Conservation (phyloP, 2,888 invertebrate genomes). For the Anthrax anthrax region DNA sequence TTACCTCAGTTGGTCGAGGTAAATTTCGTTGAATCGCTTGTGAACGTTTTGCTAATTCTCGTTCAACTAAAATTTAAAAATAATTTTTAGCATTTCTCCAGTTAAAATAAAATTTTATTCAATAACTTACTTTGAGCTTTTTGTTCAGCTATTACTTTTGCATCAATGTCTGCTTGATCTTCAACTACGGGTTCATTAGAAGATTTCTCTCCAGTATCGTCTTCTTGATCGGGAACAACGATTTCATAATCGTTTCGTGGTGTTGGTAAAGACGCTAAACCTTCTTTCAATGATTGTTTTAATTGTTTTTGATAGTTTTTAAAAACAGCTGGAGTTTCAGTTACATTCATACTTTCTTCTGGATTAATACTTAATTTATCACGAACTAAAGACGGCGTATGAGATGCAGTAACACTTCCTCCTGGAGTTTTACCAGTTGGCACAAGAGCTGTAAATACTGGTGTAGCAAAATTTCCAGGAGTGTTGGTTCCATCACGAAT, state of each 20-base stretch:
- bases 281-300: slow-evolving; percentile 60
- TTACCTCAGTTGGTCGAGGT: slow-evolving; percentile 76
- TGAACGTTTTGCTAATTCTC: slow-evolving; percentile 55
- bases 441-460: slow-evolving; percentile 38
- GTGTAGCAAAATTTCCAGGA: slow-evolving; percentile 46
- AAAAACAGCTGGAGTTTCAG: slow-evolving; percentile 54
- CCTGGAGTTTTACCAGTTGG: slow-evolving; percentile 24
- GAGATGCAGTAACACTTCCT: slow-evolving; percentile 10
- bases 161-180: slow-evolving; percentile 79
- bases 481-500: slow-evolving; percentile 43
- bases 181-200: slow-evolving; percentile 42
- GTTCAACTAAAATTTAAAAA: slow-evolving; percentile 11
- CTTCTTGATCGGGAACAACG: slow-evolving; percentile 80
- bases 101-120: neutral
- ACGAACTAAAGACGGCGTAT: slow-evolving; percentile 63
- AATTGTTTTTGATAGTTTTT: slow-evolving; percentile 56
- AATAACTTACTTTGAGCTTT: slow-evolving; percentile 44
- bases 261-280: slow-evolving; percentile 66
- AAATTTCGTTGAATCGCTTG: slow-evolving; percentile 72
- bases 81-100: neutral
- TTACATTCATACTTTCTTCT: slow-evolving; percentile 59
- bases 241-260: slow-evolving; percentile 98
- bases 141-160: slow-evolving; percentile 49
- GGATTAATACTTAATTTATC: slow-evolving; percentile 93
- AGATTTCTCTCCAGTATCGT: slow-evolving; percentile 34